A percentile compares a stretch with the other conserved stretches of the same genome.
Evolutionary conservation across 2,888 invertebrate species (phyloP).

Genomic region (Andrena flavipes): DNA sequence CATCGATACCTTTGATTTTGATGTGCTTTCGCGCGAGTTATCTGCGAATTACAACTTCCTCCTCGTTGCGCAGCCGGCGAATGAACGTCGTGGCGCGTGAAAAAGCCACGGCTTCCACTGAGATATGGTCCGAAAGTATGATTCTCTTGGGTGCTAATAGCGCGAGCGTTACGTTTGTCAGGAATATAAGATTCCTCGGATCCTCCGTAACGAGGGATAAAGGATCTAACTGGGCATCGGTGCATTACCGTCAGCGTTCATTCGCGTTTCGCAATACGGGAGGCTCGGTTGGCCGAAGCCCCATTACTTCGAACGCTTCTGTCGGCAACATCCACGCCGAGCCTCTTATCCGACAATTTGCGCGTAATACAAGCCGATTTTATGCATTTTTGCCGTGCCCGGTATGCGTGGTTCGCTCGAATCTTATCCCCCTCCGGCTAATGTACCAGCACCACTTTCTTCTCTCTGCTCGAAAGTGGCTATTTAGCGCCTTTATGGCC

Average conservation of each 20-base stretch:
- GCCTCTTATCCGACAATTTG: conserved; percentile 51
- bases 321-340: conserved; percentile 32
- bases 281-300: conserved; percentile 27
- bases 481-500: conserved; percentile 60
- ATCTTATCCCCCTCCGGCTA: conserved; percentile 31
- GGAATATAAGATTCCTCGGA: conserved; percentile 28
- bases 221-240: conserved; percentile 35
- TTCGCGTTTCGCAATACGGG: conserved; percentile 25
- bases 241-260: conserved; percentile 45
- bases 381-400: conserved; percentile 38
- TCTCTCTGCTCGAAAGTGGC: conserved; percentile 54
- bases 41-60: conserved; percentile 48
- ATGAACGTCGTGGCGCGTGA: background rate
- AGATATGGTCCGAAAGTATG: conserved; percentile 27
- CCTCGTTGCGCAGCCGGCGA: conserved; percentile 1
- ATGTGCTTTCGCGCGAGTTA: conserved; percentile 22
- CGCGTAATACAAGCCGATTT: conserved; percentile 61
- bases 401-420: conserved; percentile 39
- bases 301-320: conserved; percentile 53
- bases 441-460: conserved; percentile 57
- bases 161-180: conserved; percentile 35
- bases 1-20: conserved; percentile 17
- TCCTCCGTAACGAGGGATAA: conserved; percentile 16
- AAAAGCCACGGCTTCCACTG: conserved; percentile 12
- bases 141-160: conserved; percentile 32